phyloP scores from a whole-genome alignment of 1,140 invertebrate species.

The Dendrolimus kikuchii region DNA sequence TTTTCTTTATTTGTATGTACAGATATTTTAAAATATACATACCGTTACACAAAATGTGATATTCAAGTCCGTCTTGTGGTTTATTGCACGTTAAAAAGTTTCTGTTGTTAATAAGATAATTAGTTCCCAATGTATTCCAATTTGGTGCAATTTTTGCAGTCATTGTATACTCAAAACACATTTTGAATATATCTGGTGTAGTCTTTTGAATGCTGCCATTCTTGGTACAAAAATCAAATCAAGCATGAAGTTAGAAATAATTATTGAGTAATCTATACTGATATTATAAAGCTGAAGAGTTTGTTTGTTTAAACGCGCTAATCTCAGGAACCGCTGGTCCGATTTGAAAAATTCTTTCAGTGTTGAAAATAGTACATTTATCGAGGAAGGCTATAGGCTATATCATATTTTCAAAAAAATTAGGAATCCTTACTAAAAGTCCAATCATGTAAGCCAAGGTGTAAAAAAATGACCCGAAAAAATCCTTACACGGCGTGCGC shows the following conservation, averaged over 20 bases:
- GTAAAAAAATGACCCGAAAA: too few species aligned
- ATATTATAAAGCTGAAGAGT: too few species aligned
- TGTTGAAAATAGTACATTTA: too few species aligned
- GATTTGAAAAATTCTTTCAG: too few species aligned
- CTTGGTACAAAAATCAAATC: conserved; percentile 25
- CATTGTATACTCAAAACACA: conserved; percentile 64
- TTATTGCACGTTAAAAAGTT: conserved; percentile 47
- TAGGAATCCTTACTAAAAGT: too few species aligned
- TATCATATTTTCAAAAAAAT: too few species aligned
- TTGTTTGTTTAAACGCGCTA: too few species aligned
- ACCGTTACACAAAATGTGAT: conserved; percentile 43
- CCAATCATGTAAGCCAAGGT: too few species aligned
- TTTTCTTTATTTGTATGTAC: conserved; percentile 7
- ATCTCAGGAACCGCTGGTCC: too few species aligned
- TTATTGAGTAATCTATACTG: too few species aligned
- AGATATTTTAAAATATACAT: conserved; percentile 11
- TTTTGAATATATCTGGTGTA: conserved; percentile 41
- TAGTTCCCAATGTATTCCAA: conserved; percentile 58
- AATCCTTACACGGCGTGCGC: too few species aligned
- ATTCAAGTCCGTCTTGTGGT: conserved; percentile 51
- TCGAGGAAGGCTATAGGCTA: too few species aligned
- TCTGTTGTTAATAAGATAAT: conserved; percentile 61
- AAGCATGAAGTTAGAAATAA: neutral
- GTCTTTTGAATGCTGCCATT: conserved; percentile 35
- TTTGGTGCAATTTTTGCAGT: conserved; percentile 57